Percentiles rank a stretch among this genome's conserved stretches.
phyloP scores from a whole-genome alignment of 2,888 invertebrate species.

The Himalopsyche kuldschensis region DNA sequence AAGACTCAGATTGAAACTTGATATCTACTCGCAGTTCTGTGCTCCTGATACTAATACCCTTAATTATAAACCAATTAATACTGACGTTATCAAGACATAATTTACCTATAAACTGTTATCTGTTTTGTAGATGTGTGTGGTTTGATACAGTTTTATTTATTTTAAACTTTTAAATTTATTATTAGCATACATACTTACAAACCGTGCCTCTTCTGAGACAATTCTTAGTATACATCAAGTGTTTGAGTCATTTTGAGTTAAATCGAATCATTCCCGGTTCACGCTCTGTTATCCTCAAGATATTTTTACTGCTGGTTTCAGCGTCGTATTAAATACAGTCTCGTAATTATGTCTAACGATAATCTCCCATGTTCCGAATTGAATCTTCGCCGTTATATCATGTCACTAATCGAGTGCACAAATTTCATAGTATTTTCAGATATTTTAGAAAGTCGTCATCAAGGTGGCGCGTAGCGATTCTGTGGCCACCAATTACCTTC shows the following conservation, averaged over 20 bases:
- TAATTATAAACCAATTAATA: neutral
- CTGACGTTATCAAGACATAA: neutral
- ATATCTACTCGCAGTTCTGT: neutral
- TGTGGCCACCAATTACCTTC: neutral
- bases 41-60: neutral
- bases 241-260: constrained; percentile 24
- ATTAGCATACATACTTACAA: too few relatives aligned
- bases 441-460: neutral
- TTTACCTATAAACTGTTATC: too few relatives aligned
- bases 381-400: neutral
- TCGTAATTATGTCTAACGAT: neutral
- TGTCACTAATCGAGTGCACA: neutral
- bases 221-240: constrained; percentile 24
- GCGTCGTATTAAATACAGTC: neutral
- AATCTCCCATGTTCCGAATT: neutral
- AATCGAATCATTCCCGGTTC: constrained; percentile 33
- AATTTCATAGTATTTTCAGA: neutral
- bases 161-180: too few relatives aligned
- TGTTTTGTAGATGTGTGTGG: too few relatives aligned
- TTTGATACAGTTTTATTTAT: too few relatives aligned
- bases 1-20: neutral
- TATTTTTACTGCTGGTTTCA: constrained; percentile 15
- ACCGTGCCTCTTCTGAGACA: neutral
- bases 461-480: neutral
- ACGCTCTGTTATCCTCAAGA: constrained; percentile 31